A percentile compares a stretch with the other conserved stretches of the same genome.
These are phyloP conservation scores for Hirtodrosophila cameraria DNA, from an alignment of 2,888 invertebrate species.

Conservation along the genomic window DNA sequence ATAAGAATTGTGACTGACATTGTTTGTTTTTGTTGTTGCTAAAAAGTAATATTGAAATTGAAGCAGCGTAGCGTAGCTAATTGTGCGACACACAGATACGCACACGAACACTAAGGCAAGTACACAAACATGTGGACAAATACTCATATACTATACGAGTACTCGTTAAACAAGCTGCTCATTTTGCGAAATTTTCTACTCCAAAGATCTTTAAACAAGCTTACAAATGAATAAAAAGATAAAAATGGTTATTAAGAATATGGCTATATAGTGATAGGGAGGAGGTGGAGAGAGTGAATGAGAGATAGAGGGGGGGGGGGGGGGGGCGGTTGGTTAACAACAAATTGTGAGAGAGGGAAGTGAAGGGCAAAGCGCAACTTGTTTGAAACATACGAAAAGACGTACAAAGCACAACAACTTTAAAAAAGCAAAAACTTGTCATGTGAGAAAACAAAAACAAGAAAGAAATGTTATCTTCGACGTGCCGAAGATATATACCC, in stretches of 20 bases:
- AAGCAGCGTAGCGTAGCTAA: conserved; percentile 42
- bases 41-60: conserved; percentile 27
- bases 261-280: not conserved
- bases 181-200: conserved; percentile 57
- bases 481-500: too few relatives aligned
- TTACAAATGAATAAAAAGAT: conserved; percentile 57
- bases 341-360: conserved; percentile 55
- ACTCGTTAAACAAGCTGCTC: conserved; percentile 36
- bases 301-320: not conserved
- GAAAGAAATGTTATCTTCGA: too few relatives aligned
- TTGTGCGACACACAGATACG: conserved; percentile 28
- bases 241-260: conserved; percentile 44
- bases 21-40: conserved; percentile 20
- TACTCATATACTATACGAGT: conserved; percentile 7
- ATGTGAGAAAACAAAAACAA: conserved; percentile 62
- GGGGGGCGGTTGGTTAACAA: not conserved
- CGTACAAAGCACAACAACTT: conserved; percentile 23
- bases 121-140: conserved; percentile 8
- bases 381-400: conserved; percentile 37
- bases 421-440: conserved; percentile 63
- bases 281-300: not conserved
- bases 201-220: conserved; percentile 50
- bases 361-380: conserved; percentile 24
- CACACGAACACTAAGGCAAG: not conserved
- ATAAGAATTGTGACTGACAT: conserved; percentile 16